Conservation (phyloP, 1,140 invertebrate genomes). For the Propsilocerus akamusi region DNA sequence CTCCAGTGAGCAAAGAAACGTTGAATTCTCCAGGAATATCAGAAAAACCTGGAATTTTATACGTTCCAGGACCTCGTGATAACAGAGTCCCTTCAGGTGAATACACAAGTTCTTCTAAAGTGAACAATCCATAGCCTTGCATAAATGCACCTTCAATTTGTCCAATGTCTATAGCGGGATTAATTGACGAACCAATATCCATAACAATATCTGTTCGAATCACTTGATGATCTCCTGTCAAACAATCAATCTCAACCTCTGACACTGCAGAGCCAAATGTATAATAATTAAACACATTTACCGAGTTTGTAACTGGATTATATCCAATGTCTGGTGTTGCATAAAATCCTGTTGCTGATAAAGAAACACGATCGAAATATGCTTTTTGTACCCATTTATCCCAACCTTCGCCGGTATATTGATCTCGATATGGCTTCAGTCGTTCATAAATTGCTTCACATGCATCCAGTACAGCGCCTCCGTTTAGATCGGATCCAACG, state of each 20-base stretch:
- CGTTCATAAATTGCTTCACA: constrained; percentile 33
- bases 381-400: constrained; percentile 40
- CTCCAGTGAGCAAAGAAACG: constrained; percentile 74
- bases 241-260: constrained; percentile 34
- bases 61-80: constrained; percentile 76
- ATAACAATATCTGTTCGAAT: constrained; percentile 47
- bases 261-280: constrained; percentile 32
- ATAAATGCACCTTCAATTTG: constrained; percentile 52
- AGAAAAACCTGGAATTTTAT: constrained; percentile 80
- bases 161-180: constrained; percentile 50
- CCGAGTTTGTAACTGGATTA: constrained; percentile 23
- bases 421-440: constrained; percentile 30
- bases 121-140: constrained; percentile 43
- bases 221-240: constrained; percentile 38
- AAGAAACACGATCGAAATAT: constrained; percentile 33
- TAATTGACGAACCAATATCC: constrained; percentile 46
- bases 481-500: constrained; percentile 45
- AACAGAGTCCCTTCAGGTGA: constrained; percentile 63
- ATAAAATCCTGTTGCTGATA: constrained; percentile 43
- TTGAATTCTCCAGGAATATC: constrained; percentile 86
- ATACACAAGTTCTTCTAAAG: constrained; percentile 38
- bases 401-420: constrained; percentile 35
- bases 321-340: constrained; percentile 27
- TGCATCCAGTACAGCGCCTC: constrained; percentile 44
- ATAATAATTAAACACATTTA: constrained; percentile 30